Base-by-base conservation (phyloP, 2,113 vertebrate genomes). In the Ceuthmochares aereus region DNA sequence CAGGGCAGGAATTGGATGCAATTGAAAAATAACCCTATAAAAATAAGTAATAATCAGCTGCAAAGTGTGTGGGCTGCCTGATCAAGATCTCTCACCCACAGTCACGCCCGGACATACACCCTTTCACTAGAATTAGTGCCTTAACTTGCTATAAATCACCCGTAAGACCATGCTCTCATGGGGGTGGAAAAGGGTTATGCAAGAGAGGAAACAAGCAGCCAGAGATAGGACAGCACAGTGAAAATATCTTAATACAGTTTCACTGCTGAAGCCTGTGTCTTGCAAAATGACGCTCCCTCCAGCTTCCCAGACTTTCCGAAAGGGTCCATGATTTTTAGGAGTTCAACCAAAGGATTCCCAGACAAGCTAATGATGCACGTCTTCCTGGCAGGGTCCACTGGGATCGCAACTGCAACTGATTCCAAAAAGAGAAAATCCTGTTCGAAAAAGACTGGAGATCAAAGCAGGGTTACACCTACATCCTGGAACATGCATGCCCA, bases 401-500 rank as follows among this genome's bases (percentile, higher is more conserved):
- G 86, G 94, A 92, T 70, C 83, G 17, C 82, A 83, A 13, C 4
- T 0, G 20, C 2, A 18, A 20, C 34, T 1, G 29, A 47, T n/a
- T 63, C 70, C 42, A 27, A 75, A 78, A 78, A 84, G 10, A 60
- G 69, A 93, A 94, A 83, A 83, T 84, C 80, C 86, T 56, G 80
- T 78, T 75, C 40, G 52, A 63, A 84, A 58, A 82, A 51, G 51
- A 42, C 0, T 10, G 32, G 68, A 84, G 80, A 95, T 91, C 58
- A 95, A 94, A 93, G 91, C 56, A 59, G 29, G 52, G 84, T 92
- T 73, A 92, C 81, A 92, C 80, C 70, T 82, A 66, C 36, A 89
- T 84, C 87, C 91, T 82, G 80, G 84, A 96, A 93, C 80, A 34
- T 1, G 30, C 26, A 9, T 18, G 37, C 66, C 87, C 84, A 27